Base-by-base conservation (phyloP, 2,888 invertebrate genomes). In the Spisula solida region DNA sequence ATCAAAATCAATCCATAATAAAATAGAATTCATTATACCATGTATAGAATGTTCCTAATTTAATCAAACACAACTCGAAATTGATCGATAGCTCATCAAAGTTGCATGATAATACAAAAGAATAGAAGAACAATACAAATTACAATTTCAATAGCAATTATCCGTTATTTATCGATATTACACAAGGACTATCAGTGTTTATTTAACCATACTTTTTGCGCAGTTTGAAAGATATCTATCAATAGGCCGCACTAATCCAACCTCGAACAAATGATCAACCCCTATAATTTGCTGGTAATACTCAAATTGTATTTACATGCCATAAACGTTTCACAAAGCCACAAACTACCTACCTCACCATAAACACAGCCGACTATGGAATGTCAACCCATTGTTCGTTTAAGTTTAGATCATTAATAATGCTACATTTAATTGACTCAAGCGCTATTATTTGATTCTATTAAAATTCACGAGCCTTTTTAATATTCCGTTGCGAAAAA, bases 341-440 rank as follows among this genome's bases (percentile, higher is more conserved):
- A 70, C 82, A 70, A 55, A 66, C 70, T 79, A 79, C 88, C 81
- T 88, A 86, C 56, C 85, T 81, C 60, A 25, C 66, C 82, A 83
- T 83, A 80, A 80, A 82, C 60, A 79, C 51, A 12, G 78, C 51
- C 25, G 47, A 66, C 48, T 78, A 78, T 41, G 88, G 88, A 88
- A 88, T 88, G 88, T 85, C 41, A 51, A 4, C 34, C 78, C 86
- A 82, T 88, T 88, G 86, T 88, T 82, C 88, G 41, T 80, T 82
- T 29, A 16, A 56, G 80, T 80, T 83, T 48, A 78, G 79, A 82
- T 88, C 88, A 79, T 88, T 88, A 86, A 88, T 88, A 88, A 81
- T 85, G 86, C 88, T 88, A 88, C 86, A 86, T 88, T 86, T 88
- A 88, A 88, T 88, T 88, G 88, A 88, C 88, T 86, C 29, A 66